Conservation (phyloP, 2,113 vertebrate genomes). For the Xiphophorus hellerii region DNA sequence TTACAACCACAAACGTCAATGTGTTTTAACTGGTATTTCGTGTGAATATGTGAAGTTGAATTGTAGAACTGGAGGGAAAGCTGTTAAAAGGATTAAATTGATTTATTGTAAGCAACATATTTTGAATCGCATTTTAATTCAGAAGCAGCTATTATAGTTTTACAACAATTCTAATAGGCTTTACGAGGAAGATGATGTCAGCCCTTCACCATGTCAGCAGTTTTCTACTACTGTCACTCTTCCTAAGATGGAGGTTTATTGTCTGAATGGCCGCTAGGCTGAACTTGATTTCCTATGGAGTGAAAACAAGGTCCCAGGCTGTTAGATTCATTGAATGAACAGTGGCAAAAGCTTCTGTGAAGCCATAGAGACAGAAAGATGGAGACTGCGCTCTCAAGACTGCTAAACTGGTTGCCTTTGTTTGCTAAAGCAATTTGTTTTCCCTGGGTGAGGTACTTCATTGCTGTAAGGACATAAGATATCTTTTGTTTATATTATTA, state of each 20-base stretch:
- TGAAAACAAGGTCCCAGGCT: slow-evolving; percentile 31
- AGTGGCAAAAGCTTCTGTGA: not conserved
- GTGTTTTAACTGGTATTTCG: not conserved
- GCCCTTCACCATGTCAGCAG: slow-evolving; percentile 4
- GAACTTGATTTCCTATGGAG: slow-evolving; percentile 35
- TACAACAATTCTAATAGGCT: not conserved
- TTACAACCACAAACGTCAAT: not conserved
- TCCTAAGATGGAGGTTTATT: slow-evolving; percentile 25
- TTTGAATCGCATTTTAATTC: not conserved
- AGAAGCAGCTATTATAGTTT: not conserved
- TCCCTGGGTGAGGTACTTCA: too few relatives aligned
- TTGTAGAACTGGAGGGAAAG: not conserved
- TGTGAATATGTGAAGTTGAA: not conserved
- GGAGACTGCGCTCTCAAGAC: too few relatives aligned
- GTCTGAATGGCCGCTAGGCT: not conserved
- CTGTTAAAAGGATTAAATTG: not conserved
- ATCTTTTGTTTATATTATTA: too few relatives aligned
- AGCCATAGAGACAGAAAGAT: too few relatives aligned
- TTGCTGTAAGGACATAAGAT: too few relatives aligned
- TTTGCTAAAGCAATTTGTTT: too few relatives aligned
- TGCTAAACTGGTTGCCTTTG: too few relatives aligned
- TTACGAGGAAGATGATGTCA: not conserved
- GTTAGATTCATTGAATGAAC: slow-evolving; percentile 27
- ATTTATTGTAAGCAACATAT: not conserved
- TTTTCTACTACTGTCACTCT: slow-evolving; percentile 13